These are phyloP conservation scores for Aurelia sp. DNA, from an alignment of 30 jellyfish, hydroid and myxozoan genomes.

Conservation along the genomic window DNA sequence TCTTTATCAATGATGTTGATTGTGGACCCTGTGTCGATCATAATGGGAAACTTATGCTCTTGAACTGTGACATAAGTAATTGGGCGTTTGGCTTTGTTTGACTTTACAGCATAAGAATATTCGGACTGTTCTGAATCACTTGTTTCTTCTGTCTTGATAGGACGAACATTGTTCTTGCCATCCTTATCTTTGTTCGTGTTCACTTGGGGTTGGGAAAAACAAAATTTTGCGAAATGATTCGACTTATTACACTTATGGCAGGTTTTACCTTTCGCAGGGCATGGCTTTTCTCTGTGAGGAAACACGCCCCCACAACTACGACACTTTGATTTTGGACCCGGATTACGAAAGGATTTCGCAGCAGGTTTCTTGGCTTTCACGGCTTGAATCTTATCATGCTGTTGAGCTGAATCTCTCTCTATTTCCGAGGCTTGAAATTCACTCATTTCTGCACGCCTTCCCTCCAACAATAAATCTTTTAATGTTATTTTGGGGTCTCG, in stretches of 20 bases:
- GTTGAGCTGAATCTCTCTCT: not conserved
- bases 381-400: not conserved
- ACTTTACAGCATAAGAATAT: too few species aligned
- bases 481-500: not conserved
- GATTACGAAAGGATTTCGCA: too few species aligned
- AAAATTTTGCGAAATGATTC: not conserved
- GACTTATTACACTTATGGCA: not conserved
- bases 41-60: too few species aligned
- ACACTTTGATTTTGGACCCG: not conserved
- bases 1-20: too few species aligned
- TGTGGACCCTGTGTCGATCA: too few species aligned
- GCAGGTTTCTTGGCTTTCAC: not conserved
- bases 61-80: too few species aligned
- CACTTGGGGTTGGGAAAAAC: too few species aligned
- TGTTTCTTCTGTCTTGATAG: too few species aligned
- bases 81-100: too few species aligned
- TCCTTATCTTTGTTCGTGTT: too few species aligned
- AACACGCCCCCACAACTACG: not conserved
- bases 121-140: too few species aligned
- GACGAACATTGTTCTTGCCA: too few species aligned
- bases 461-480: not conserved
- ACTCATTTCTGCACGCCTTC: slow-evolving; percentile 10
- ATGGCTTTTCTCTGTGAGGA: not conserved
- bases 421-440: slow-evolving; percentile 5
- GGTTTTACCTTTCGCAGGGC: slow-evolving; percentile 1